A percentile compares a stretch with the other conserved stretches of the same genome.
Conservation (phyloP, 2,888 invertebrate genomes). For the Patella caerulea region DNA sequence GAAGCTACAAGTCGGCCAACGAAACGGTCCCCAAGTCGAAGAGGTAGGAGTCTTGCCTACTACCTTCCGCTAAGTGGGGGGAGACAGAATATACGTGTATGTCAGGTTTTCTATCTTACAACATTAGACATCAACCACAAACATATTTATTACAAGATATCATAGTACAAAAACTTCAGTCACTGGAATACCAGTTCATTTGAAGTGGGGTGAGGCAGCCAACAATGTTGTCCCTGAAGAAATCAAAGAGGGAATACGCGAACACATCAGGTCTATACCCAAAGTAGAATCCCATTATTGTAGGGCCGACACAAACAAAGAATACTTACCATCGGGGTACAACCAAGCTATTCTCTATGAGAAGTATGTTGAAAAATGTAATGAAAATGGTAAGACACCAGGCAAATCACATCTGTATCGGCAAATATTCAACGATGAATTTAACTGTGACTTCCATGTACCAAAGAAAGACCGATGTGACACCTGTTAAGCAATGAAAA, state of each 20-base stretch:
- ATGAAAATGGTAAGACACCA: slow-evolving; percentile 13
- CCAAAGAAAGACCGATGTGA: slow-evolving; percentile 27
- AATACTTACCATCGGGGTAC: background rate
- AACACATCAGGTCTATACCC: slow-evolving; percentile 21
- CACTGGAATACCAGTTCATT: background rate
- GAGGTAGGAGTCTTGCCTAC: background rate
- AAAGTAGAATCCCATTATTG: slow-evolving; percentile 22
- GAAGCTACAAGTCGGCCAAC: background rate
- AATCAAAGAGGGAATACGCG: slow-evolving; percentile 19
- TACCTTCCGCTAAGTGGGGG: background rate
- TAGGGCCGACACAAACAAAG: slow-evolving; percentile 22
- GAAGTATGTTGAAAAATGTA: slow-evolving; percentile 21
- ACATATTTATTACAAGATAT: background rate
- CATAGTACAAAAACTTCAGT: background rate
- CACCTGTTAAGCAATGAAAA: slow-evolving; percentile 16
- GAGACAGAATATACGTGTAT: background rate
- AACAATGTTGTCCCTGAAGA: slow-evolving; percentile 9
- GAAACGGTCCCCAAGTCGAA: background rate
- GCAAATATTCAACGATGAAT: slow-evolving; percentile 27
- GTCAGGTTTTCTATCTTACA: background rate
- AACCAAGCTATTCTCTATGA: slow-evolving; percentile 8
- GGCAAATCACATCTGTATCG: slow-evolving; percentile 29
- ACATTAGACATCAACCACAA: background rate
- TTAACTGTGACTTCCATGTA: slow-evolving; percentile 23
- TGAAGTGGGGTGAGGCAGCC: background rate